Evolutionary conservation across 2,113 vertebrate species (phyloP).

Genomic region (Odocoileus virginianus): DNA sequence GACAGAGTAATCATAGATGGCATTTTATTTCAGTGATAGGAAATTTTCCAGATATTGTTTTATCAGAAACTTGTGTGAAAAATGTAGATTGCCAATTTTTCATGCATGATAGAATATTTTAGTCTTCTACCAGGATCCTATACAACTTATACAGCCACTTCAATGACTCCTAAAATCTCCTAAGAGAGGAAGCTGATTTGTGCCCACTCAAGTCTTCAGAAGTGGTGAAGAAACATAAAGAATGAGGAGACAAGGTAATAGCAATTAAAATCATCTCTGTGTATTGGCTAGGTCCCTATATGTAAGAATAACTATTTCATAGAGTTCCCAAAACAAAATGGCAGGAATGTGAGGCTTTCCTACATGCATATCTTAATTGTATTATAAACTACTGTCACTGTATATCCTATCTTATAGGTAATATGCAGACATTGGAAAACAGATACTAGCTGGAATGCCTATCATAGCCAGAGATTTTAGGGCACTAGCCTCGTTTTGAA

Average conservation of each 20-base stretch:
- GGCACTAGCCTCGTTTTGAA: background rate
- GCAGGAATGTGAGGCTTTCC: background rate
- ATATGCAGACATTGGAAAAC: background rate
- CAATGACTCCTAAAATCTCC: background rate
- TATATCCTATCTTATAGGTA: background rate
- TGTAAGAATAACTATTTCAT: background rate
- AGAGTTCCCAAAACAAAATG: background rate
- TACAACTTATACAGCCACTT: background rate
- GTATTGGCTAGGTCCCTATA: background rate
- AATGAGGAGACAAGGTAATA: background rate
- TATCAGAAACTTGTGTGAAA: background rate
- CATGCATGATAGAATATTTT: background rate
- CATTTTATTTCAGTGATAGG: background rate
- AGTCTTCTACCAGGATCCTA: background rate
- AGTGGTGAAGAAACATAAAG: background rate
- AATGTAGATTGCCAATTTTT: background rate
- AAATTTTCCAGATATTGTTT: background rate
- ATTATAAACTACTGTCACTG: background rate
- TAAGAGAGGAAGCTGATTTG: background rate
- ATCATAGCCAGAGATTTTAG: background rate
- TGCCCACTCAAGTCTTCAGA: background rate
- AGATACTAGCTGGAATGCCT: background rate
- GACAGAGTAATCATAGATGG: background rate
- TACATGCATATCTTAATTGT: background rate
- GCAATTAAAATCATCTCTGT: background rate